Conservation (phyloP, 2,797 vertebrate genomes). For the Parambassis ranga region DNA sequence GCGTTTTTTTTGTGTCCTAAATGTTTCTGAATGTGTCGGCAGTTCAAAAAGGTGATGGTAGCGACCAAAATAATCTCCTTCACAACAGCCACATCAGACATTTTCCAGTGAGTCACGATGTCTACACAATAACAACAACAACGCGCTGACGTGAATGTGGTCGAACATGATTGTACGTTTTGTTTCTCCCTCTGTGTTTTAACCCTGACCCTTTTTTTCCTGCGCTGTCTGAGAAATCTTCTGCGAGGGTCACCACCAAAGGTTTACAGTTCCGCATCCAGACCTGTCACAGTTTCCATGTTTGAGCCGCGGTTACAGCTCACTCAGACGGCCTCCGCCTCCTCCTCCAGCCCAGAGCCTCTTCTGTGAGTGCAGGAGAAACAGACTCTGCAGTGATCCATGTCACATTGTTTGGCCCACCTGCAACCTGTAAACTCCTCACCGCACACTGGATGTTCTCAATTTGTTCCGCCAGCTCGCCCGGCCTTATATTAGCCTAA, state of each 20-base stretch:
- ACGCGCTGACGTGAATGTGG: constrained; percentile 41
- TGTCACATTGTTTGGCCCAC: constrained; percentile 62
- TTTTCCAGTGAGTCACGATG: constrained; percentile 33
- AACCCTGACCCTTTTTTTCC: constrained; percentile 23
- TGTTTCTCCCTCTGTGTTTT: constrained; percentile 28
- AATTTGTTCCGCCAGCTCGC: constrained; percentile 44
- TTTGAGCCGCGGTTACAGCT: constrained; percentile 3
- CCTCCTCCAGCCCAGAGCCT: constrained; percentile 6
- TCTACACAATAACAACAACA: constrained; percentile 23
- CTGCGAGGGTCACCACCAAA: constrained; percentile 43
- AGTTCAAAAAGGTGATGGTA: too few relatives aligned
- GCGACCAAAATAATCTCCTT: too few relatives aligned
- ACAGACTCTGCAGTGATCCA: constrained; percentile 47
- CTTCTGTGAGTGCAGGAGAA: constrained; percentile 30
- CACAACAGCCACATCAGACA: constrained; percentile 11
- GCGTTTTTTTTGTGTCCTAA: too few relatives aligned
- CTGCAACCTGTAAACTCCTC: constrained; percentile 60
- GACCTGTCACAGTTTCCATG: constrained; percentile 62
- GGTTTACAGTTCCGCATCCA: constrained; percentile 43
- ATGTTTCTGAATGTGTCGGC: too few relatives aligned
- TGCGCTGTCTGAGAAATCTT: constrained; percentile 17
- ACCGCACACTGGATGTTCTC: constrained; percentile 44
- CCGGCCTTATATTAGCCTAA: constrained; percentile 33
- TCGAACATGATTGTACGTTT: constrained; percentile 38
- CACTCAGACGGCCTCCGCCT: neutral